Base-by-base conservation (phyloP, 2,888 invertebrate genomes). In the Rotaria magnacalcarata region DNA sequence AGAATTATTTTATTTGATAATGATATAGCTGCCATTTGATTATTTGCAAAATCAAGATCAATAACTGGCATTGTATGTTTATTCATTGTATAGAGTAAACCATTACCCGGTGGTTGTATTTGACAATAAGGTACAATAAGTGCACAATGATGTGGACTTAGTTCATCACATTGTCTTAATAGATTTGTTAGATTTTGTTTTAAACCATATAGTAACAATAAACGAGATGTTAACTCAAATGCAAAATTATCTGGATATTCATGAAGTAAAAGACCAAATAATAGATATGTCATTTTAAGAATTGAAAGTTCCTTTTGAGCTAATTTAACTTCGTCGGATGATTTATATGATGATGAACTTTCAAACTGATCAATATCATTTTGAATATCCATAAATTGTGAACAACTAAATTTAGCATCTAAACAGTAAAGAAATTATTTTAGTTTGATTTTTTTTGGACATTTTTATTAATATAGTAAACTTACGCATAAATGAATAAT, bases 401-500 rank as follows among this genome's bases (percentile, higher is more conserved):
- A 58, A 34, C 84, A 84, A n/a, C 58, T 50, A 50, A 85, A 85
- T 80, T 86, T 86, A 19, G 84, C 84, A 56, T 84, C 67, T 67
- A 34, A 19, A 67, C 6, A 4, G 2, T 3, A 52, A 52, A 19
- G 0, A 34, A 16, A 27, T 11, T 3, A 60, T 19, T 21, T 5
- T 54, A 1, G 5, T 21, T 19, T 21, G 10, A 3, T 21, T 54
- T 54, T 54, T 54, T 21, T 4, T n/a, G n/a, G n/a, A n/a, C 34
- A 34, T 34, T 34, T 6, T 54, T 54, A 52, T 16, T 0, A 27
- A 34, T 16, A 67, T 67, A 67, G 16, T 2, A 34, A n/a, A 67
- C 67, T 34, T 67, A 67, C 67, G 84, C 86, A 86, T 86, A 54
- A 86, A 86, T 24, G 74, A 54, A 80, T 86, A 86, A 54, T 86